These are phyloP conservation scores for Helicorthomorpha holstii DNA, from an alignment of 1,140 invertebrate genomes.

Conservation along the genomic window DNA sequence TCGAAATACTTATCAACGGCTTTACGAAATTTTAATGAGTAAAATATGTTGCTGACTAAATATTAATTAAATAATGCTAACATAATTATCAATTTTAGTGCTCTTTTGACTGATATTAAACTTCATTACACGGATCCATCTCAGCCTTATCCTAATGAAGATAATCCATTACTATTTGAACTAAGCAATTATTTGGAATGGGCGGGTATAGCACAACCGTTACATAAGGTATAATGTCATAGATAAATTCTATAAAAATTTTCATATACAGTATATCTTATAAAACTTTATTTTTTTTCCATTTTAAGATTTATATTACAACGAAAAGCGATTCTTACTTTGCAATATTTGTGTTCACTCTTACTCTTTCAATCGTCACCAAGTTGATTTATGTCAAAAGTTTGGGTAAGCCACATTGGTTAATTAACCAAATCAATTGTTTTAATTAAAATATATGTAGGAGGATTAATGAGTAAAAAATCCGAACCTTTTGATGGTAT, in stretches of 20 bases:
- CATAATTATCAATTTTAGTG: too few relatives aligned
- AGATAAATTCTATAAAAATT: neutral
- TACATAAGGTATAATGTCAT: slow-evolving; percentile 29
- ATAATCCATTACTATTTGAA: slow-evolving; percentile 45
- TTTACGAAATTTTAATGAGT: slow-evolving; percentile 69
- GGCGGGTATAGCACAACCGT: slow-evolving; percentile 69
- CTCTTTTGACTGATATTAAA: slow-evolving; percentile 28
- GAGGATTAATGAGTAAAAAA: slow-evolving; percentile 51
- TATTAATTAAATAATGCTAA: too few relatives aligned
- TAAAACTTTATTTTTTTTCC: neutral
- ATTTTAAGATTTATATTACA: slow-evolving; percentile 55
- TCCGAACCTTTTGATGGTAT: slow-evolving; percentile 67
- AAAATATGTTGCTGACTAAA: slow-evolving; percentile 18
- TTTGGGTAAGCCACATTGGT: slow-evolving; percentile 47
- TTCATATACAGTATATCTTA: neutral
- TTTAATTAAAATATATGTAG: slow-evolving; percentile 16
- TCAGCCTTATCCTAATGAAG: slow-evolving; percentile 39
- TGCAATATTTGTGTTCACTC: slow-evolving; percentile 53
- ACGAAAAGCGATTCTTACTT: slow-evolving; percentile 50
- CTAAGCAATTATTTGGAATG: slow-evolving; percentile 65
- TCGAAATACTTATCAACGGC: slow-evolving; percentile 72
- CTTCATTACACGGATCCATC: slow-evolving; percentile 29
- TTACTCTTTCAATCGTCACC: slow-evolving; percentile 54
- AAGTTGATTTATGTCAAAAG: slow-evolving; percentile 56
- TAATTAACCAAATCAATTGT: too few relatives aligned